Base-by-base conservation (phyloP, 2,888 invertebrate species). In the Oscheius sp. region DNA sequence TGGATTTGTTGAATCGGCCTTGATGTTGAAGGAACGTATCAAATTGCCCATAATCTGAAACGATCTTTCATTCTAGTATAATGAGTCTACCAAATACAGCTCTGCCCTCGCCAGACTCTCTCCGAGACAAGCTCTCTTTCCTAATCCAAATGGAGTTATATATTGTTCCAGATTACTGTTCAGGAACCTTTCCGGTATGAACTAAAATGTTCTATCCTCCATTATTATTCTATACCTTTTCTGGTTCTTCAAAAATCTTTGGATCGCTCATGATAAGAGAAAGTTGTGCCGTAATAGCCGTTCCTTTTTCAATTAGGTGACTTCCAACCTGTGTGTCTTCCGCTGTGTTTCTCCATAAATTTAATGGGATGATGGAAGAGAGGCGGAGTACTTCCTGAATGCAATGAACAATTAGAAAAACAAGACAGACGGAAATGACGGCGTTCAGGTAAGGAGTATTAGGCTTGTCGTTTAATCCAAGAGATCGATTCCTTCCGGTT, bases 61-160 rank as follows among this genome's bases (percentile, higher is more conserved):
- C 5, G 5, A 5, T 28, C 3, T 32, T 14, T n/a, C 2, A 9
- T 30, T 47, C 30, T 24, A 49, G 8, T 4, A 2, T 17, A 8
- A 2, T 30, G 17, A 20, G 22, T 51, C 26, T 22, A 64, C 64
- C 33, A 64, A 22, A 28, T 64, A 50, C 12, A 64, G 33, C 38
- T 64, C 64, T 8, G 50, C 54, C 28, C 64, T 33, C 12, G 64
- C 64, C 38, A 64, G 28, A 3, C 51, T 51, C 38, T 64, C 64
- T 50, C 51, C 64, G 8, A 44, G 24, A 64, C 64, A 64, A 22
- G 51, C 50, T 22, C 64, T 14, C 22, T 64, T 64, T 12, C 64
- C 64, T n/a, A 64, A 5, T 28, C 64, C 54, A 20, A 64, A 64
- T 9, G 64, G 33, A 2, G 33, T 50, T 32, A 41, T 33, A 6